Evolutionary conservation across 2,113 vertebrate species (phyloP), one percentile per base, ranked within the genome.

Genomic region (Ramphastos sulfuratus): DNA sequence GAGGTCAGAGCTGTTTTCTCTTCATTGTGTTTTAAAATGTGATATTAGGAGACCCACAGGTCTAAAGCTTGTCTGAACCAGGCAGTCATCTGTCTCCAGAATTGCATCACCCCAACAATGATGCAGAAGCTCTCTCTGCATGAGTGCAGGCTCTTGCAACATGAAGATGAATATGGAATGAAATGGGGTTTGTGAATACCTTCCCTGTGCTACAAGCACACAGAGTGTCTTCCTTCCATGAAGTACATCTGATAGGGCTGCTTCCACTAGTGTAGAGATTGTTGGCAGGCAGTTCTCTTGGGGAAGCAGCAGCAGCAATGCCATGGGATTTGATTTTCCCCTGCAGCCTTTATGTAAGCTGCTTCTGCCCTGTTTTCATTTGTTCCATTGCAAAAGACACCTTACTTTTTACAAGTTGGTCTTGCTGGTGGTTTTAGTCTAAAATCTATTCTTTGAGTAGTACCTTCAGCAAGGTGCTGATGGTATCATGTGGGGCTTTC

Each of bases 151-250:
- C 30, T 82, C 86, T 71, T 67, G 74, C 37, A 27, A 6, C 4
- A 9, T 0, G 2, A 55, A 55, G 80, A 19, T 69, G 7, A 8
- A 55, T 35, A 39, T 9, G 72, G 39, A 30, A 58, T 55, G 7
- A 69, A 69, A 28, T 3, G 5, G 12, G 44, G 1, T 46, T 66
- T 78, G 66, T 28, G 56, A 28, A 6, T 12, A 1, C 4, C 42
- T 23, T 25, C 4, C 0, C 46, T 15, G 19, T 24, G 25, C 74
- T 56, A 4, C 0, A 28, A 44, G 52, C 20, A 11, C 4, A 1
- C 37, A 18, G 56, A 15, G 28, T 37, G 61, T 16, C 25, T 42
- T 59, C 37, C 15, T 71, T 8, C 65, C 1, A 0, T 2, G 27
- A 31, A 66, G 6, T 46, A 7, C 19, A 0, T 4, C 46, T 19